Conservation (phyloP, 2,113 vertebrate species). For the Tenebrosternarchus preto region DNA sequence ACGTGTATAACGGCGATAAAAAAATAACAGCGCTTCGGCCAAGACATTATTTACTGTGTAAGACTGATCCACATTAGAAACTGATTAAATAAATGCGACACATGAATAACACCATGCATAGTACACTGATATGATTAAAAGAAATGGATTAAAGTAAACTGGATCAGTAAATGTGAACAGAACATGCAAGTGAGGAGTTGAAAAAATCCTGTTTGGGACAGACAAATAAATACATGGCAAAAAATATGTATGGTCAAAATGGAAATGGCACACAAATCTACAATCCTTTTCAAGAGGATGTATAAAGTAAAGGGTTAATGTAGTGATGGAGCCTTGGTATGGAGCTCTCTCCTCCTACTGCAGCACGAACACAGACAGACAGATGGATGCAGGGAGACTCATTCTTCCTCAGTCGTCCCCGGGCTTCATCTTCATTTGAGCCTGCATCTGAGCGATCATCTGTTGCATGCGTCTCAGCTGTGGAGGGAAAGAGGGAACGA, state of each 20-base stretch:
- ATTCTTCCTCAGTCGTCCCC: slow-evolving; percentile 74
- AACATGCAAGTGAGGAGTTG: not conserved
- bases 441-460: slow-evolving; percentile 89
- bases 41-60: not conserved
- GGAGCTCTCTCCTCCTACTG: not conserved
- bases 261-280: no score
- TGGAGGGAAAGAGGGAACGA: slow-evolving; percentile 29
- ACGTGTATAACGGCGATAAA: not conserved
- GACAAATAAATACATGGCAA: not conserved
- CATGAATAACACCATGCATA: not conserved
- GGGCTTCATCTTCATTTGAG: slow-evolving; percentile 85
- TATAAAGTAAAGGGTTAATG: not conserved
- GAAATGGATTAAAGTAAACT: not conserved
- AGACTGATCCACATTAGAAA: not conserved
- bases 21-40: not conserved
- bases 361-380: not conserved
- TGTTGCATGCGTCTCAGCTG: slow-evolving; percentile 88
- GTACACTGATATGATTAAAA: not conserved
- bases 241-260: no score
- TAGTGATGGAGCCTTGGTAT: not conserved
- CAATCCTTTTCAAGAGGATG: not conserved
- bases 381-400: slow-evolving; percentile 1
- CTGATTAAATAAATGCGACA: not conserved
- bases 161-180: not conserved
- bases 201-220: not conserved